phyloP scores from a whole-genome alignment of 2,113 vertebrate genomes.

The Budorcas taxicolor region DNA sequence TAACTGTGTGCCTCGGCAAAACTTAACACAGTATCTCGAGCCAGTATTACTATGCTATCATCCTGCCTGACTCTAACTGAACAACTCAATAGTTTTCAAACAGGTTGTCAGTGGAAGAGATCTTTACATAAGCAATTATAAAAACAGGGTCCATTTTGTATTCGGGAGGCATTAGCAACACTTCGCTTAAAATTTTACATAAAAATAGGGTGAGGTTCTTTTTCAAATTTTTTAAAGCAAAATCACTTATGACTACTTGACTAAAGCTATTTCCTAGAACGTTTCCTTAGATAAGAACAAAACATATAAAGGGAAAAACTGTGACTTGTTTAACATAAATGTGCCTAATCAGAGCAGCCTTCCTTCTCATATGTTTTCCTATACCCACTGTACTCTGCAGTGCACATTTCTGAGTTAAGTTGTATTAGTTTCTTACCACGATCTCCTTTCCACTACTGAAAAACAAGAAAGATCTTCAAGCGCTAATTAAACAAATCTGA shows the following conservation, averaged over 20 bases:
- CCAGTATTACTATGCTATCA: not conserved
- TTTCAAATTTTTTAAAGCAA: not conserved
- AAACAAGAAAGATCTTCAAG: not conserved
- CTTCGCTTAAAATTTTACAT: not conserved
- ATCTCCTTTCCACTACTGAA: not conserved
- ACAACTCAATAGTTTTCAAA: not conserved
- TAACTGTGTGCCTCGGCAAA: not conserved
- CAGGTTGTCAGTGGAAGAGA: not conserved
- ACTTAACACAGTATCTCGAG: not conserved
- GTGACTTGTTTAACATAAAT: not conserved
- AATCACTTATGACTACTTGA: not conserved
- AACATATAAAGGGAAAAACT: not conserved
- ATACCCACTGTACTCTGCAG: not conserved
- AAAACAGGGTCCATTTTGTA: not conserved
- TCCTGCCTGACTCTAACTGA: not conserved
- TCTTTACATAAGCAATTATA: not conserved
- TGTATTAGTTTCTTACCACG: not conserved
- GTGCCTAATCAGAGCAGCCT: not conserved
- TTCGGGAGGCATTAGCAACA: not conserved
- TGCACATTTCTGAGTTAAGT: not conserved
- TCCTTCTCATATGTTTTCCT: not conserved
- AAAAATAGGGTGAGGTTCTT: not conserved
- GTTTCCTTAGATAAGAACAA: not conserved
- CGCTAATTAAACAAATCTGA: not conserved
- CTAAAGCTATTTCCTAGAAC: not conserved